phyloP scores from a whole-genome alignment of 1,140 invertebrate genomes.

The Drosophila setifemur region DNA sequence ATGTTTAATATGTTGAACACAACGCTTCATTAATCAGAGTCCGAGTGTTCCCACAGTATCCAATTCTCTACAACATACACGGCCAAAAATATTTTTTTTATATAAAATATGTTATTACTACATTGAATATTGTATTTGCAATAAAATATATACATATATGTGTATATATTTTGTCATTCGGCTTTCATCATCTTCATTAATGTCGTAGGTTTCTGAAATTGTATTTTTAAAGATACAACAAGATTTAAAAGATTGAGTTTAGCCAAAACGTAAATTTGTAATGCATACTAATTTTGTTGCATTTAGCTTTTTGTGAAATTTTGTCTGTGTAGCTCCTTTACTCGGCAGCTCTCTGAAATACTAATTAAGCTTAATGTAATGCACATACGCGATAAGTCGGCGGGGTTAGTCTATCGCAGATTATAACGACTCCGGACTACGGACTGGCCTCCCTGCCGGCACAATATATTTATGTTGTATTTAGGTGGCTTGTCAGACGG shows the following conservation, averaged over 20 bases:
- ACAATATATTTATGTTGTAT: slow-evolving; percentile 65
- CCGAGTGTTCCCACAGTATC: slow-evolving; percentile 57
- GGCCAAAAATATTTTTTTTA: background rate
- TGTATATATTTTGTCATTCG: no score
- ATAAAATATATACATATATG: no score
- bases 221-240: no score
- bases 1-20: slow-evolving; percentile 72
- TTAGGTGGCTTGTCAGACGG: slow-evolving; percentile 71
- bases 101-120: background rate
- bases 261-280: no score
- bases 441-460: slow-evolving; percentile 18
- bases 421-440: slow-evolving; percentile 38
- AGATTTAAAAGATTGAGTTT: no score
- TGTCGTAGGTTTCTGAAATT: no score
- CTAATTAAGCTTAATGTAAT: slow-evolving; percentile 80
- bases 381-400: slow-evolving; percentile 64
- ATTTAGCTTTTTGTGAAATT: no score
- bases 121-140: background rate
- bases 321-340: slow-evolving; percentile 17
- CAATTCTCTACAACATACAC: background rate
- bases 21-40: slow-evolving; percentile 74
- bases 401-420: slow-evolving; percentile 45
- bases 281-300: no score
- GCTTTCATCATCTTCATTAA: no score
- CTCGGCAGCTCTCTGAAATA: slow-evolving; percentile 49